Conservation (phyloP, 1,140 invertebrate genomes). For the Uloborus diversus region DNA sequence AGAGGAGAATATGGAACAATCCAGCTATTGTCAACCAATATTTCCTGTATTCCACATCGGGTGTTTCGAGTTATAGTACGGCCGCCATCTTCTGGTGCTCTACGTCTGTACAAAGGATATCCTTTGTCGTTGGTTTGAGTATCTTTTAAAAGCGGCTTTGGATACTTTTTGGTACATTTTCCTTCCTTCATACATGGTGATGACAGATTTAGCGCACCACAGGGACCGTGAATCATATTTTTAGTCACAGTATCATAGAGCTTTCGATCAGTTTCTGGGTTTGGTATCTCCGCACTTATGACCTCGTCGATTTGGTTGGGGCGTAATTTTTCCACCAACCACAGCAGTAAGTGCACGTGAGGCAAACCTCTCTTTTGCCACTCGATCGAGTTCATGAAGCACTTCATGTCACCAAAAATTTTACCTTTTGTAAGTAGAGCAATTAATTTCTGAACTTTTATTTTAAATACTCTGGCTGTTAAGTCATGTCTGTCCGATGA, state of each 20-base stretch:
- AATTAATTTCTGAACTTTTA: conserved; percentile 63
- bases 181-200: background rate
- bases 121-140: background rate
- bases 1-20: too few relatives aligned
- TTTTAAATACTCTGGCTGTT: conserved; percentile 64
- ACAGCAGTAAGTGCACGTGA: conserved; percentile 65
- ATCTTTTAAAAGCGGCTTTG: background rate
- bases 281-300: background rate
- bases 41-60: too few relatives aligned
- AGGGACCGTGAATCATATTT: conserved; percentile 70
- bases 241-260: conserved; percentile 2
- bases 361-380: conserved; percentile 63
- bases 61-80: too few relatives aligned
- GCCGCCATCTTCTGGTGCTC: background rate
- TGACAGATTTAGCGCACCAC: conserved; percentile 64
- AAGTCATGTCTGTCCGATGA: conserved; percentile 64
- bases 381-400: conserved; percentile 8
- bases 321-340: conserved; percentile 17
- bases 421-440: conserved; percentile 29
- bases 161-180: background rate
- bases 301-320: background rate
- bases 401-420: conserved; percentile 5
- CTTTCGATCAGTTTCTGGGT: background rate
- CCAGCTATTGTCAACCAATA: too few relatives aligned
- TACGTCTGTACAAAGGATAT: background rate